phyloP scores from a whole-genome alignment of 2,888 invertebrate species.

The Linnaemya vulpina region DNA sequence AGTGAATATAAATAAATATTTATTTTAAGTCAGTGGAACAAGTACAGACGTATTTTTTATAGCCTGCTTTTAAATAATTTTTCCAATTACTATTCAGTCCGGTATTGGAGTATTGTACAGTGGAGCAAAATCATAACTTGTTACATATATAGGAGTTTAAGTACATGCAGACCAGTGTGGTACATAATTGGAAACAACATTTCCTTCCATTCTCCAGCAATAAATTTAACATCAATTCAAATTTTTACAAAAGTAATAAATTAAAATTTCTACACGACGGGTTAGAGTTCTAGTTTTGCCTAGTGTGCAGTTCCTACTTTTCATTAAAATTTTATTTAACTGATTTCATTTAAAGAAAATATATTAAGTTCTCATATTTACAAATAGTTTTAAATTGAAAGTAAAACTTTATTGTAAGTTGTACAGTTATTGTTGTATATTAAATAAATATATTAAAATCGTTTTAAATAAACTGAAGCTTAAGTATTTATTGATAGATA shows the following conservation, averaged over 20 bases:
- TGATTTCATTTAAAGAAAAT: background rate
- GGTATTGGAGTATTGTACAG: background rate
- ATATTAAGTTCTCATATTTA: background rate
- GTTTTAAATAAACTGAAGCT: background rate
- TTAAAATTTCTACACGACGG: no score
- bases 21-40: background rate
- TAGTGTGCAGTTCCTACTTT: background rate
- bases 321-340: background rate
- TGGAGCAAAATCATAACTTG: no score
- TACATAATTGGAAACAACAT: no score
- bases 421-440: conserved; percentile 51
- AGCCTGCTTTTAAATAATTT: background rate
- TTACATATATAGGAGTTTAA: no score
- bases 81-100: background rate
- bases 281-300: no score
- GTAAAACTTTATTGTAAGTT: conserved; percentile 43
- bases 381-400: background rate
- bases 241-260: no score
- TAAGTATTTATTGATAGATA: background rate
- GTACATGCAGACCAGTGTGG: no score
- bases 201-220: no score
- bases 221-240: no score
- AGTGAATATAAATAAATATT: background rate
- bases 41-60: background rate
- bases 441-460: conserved; percentile 23